These are phyloP conservation scores for human DNA, from an alignment of 2,113 vertebrate genomes.

Conservation along the genomic window GRCh38 chr1:104194001-104194500, in stretches of 20 bases:
- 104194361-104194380: not conserved
- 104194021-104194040: not conserved
- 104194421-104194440: not conserved
- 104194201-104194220: not conserved
- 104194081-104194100: not conserved
- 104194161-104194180: not conserved
- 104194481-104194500: not conserved
- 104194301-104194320: not conserved
- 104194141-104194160: not conserved
- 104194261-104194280: not conserved
- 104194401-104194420: not conserved
- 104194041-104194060: not conserved
- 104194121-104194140: not conserved
- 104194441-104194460: not conserved
- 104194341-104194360: not conserved
- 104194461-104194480: not conserved
- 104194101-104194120: not conserved
- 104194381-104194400: not conserved
- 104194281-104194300: not conserved
- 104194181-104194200: not conserved
- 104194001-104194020: not conserved
- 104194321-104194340: not conserved
- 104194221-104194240: not conserved
- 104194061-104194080: fast-evolving
- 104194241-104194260: not conserved